A percentile compares a stretch with the other conserved stretches of the same genome.
Evolutionary conservation across 1,140 invertebrate genomes (phyloP).

Genomic region (Diachasmimorpha longicaudata): DNA sequence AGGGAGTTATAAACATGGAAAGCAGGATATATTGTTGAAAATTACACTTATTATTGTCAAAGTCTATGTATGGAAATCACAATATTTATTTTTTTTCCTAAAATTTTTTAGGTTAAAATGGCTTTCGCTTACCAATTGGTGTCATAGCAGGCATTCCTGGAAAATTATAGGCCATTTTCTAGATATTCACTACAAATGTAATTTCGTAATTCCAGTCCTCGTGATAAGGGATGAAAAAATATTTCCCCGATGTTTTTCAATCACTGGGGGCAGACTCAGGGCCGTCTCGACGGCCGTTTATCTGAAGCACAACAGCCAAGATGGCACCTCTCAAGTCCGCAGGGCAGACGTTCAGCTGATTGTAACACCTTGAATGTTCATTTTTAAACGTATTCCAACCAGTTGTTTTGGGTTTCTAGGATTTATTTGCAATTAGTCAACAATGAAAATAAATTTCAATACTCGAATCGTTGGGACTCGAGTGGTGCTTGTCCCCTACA

Average conservation of each 20-base stretch:
- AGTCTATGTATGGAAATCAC: conserved; percentile 2
- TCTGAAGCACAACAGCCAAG: neutral
- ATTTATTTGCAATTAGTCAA: neutral
- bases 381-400: neutral
- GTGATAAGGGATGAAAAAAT: neutral
- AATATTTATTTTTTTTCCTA: neutral
- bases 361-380: too few species aligned
- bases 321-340: neutral
- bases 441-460: conserved; percentile 67
- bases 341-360: too few species aligned
- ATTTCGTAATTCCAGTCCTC: neutral
- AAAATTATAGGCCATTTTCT: conserved; percentile 60
- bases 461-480: conserved; percentile 68
- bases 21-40: too few species aligned
- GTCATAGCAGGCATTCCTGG: conserved; percentile 59
- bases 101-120: neutral
- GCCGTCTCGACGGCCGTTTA: neutral
- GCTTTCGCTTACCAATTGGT: conserved; percentile 50
- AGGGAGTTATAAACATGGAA: too few species aligned
- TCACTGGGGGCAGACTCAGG: neutral
- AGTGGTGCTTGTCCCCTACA: conserved; percentile 75
- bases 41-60: neutral
- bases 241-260: neutral
- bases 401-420: neutral
- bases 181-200: neutral